Conservation (phyloP, 2,888 invertebrate species). For the Gastrophysa polygoni region DNA sequence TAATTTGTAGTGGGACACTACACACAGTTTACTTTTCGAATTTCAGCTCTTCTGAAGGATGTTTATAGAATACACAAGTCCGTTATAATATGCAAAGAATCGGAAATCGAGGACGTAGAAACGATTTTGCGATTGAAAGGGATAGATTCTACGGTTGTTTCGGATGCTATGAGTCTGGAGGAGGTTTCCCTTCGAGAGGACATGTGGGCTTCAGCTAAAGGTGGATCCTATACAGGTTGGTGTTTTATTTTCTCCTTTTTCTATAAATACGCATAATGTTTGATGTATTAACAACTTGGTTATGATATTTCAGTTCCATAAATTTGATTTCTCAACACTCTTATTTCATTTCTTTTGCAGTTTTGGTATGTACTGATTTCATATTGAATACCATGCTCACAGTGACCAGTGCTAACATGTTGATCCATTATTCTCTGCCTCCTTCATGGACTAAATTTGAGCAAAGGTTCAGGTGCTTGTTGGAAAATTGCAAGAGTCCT, state of each 20-base stretch:
- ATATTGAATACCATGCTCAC: conserved; percentile 65
- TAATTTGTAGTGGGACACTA: not conserved
- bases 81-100: conserved; percentile 68
- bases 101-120: conserved; percentile 60
- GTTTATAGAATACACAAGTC: conserved; percentile 61
- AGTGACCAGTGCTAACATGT: conserved; percentile 67
- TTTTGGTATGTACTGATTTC: conserved; percentile 73
- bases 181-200: conserved; percentile 38
- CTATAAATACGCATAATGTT: too few relatives aligned
- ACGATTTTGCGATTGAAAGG: conserved; percentile 41
- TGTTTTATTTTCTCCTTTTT: not conserved
- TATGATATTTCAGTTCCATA: too few relatives aligned
- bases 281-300: too few relatives aligned
- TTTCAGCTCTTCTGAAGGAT: conserved; percentile 59
- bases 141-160: conserved; percentile 35
- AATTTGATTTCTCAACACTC: not conserved
- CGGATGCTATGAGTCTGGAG: conserved; percentile 46
- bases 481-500: conserved; percentile 64
- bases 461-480: conserved; percentile 70
- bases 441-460: conserved; percentile 70
- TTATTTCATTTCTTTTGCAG: conserved; percentile 42
- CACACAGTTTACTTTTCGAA: conserved; percentile 17
- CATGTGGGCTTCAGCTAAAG: conserved; percentile 53
- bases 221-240: conserved; percentile 50
- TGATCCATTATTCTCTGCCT: conserved; percentile 77